Base-by-base conservation (phyloP, 2,888 invertebrate genomes). In the Nomada flava region DNA sequence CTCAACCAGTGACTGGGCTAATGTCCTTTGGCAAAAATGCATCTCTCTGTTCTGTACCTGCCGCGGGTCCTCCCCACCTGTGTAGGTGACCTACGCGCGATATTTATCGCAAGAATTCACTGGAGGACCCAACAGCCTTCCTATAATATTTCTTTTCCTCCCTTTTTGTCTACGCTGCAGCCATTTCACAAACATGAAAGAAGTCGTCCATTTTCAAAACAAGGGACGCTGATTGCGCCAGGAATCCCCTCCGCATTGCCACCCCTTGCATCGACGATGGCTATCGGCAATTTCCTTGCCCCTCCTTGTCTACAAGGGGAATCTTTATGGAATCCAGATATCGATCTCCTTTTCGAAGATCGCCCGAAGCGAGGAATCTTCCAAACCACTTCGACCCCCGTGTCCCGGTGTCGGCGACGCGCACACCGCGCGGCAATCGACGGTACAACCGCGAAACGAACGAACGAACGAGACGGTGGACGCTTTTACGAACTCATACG, bases 11-110 rank as follows among this genome's bases (percentile, higher is more conserved):
- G 83, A 82, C 83, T 85, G 87, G 86, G 87, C 90, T 90, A 90
- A 92, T 91, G 92, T 91, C 89, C 86, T 88, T 89, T 87, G 69
- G 85, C 86, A 85, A 88, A 85, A 84, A 79, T 85, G 85, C 85
- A 83, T 86, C 84, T 77, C 65, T 62, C 74, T 53, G 62, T 59
- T 36, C 29, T 23, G 55, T 64, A 73, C 72, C 76, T 72, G 72
- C 20, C 15, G 13, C n/a, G 50, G 15, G n/a, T 50, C 29, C 29
- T 13, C 36, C 2, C 29, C 18, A 11, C 47, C 47, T 47, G 47
- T 47, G 13, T 1, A 36, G 36, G 36, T 36, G 5, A 36, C 36
- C 36, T 36, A 36, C 36, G 7, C 7, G 5, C 36, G 36, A 36
- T 36, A 29, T 29, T 29, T 29, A 15, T 47, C 47, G 1, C 47